Conservation (phyloP, 2,113 vertebrate species). For the Chaetodon trifascialis region DNA sequence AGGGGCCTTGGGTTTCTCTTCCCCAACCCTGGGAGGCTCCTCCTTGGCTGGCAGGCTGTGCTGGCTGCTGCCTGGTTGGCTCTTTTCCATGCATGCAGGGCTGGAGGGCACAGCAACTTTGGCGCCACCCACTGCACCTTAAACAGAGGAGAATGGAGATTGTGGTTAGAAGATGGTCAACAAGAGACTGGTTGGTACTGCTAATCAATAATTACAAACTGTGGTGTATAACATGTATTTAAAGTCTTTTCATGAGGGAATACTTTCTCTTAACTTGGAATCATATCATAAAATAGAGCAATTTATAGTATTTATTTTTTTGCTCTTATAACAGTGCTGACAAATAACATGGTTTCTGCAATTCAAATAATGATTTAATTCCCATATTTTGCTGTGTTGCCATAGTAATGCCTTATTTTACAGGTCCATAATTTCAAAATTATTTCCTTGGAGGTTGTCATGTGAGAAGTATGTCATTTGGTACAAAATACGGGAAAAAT, state of each 20-base stretch:
- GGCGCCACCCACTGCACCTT: conserved; percentile 99
- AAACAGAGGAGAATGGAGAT: conserved; percentile 92
- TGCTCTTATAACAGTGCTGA: neutral
- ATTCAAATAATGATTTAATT: neutral
- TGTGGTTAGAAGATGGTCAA: conserved; percentile 91
- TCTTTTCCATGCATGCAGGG: conserved; percentile 92
- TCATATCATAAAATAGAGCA: neutral
- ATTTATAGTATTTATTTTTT: neutral
- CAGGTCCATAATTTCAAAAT: neutral
- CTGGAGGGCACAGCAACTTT: conserved; percentile 97
- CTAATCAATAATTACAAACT: neutral
- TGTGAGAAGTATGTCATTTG: too few species aligned
- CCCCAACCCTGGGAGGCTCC: conserved; percentile 89
- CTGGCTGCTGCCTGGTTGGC: conserved; percentile 92
- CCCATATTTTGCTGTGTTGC: neutral
- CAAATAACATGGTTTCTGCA: neutral
- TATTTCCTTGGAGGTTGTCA: neutral
- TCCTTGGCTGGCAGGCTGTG: conserved; percentile 92
- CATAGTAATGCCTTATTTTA: too few species aligned
- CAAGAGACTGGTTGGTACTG: too few species aligned
- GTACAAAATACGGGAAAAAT: neutral
- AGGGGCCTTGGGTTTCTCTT: conserved; percentile 92
- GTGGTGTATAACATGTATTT: neutral
- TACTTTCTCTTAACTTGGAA: neutral
- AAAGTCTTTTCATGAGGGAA: neutral